Evolutionary conservation across 2,113 vertebrate species (phyloP).

Genomic region (Lepisosteus osseus): DNA sequence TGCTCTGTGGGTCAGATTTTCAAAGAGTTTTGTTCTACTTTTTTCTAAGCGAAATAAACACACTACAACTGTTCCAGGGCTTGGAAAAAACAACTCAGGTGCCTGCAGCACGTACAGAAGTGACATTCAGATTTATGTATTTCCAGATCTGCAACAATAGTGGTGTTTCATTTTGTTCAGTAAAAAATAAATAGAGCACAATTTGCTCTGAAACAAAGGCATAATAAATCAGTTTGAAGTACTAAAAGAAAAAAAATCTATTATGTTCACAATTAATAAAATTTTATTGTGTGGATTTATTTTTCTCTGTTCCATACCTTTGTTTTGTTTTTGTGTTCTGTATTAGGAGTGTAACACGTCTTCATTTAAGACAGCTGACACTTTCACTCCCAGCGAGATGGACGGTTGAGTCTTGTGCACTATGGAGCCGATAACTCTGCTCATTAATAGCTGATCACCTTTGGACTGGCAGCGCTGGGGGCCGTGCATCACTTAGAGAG

Average conservation of each 20-base stretch:
- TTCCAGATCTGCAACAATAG: background rate
- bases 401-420: background rate
- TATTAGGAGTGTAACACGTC: background rate
- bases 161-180: background rate
- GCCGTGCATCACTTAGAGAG: too few relatives aligned
- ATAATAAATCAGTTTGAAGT: too few relatives aligned
- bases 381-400: too few relatives aligned
- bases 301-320: background rate
- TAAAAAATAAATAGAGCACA: background rate
- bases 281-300: background rate
- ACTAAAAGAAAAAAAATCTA: background rate
- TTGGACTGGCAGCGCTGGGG: too few relatives aligned
- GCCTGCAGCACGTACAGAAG: background rate
- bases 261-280: background rate
- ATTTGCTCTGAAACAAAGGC: too few relatives aligned
- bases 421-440: background rate
- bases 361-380: background rate
- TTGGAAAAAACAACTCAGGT: slow-evolving; percentile 1
- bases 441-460: background rate
- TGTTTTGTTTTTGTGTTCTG: background rate
- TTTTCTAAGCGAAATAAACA: background rate
- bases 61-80: background rate
- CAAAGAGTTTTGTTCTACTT: too few relatives aligned
- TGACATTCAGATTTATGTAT: slow-evolving; percentile 1
- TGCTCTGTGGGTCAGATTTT: too few relatives aligned